Conservation (phyloP, 1,140 invertebrate genomes). For the Chrysomallon squamiferum region DNA sequence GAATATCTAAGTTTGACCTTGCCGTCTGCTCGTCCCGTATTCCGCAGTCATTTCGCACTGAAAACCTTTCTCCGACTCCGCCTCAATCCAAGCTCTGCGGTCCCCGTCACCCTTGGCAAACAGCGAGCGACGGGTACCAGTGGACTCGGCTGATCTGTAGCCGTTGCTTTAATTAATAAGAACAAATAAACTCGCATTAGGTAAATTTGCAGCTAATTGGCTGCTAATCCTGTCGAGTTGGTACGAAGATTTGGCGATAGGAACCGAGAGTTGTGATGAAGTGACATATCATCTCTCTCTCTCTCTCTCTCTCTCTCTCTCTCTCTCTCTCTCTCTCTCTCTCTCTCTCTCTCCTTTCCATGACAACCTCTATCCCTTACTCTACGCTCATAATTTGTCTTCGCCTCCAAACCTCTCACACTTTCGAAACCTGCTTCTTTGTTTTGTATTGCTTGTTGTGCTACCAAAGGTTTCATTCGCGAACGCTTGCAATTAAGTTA, state of each 20-base stretch:
- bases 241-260: background rate
- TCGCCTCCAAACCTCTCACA: background rate
- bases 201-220: conserved; percentile 7
- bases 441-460: background rate
- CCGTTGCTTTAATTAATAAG: conserved; percentile 1
- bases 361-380: background rate
- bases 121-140: no score
- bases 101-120: no score
- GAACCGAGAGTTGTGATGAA: background rate
- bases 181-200: conserved; percentile 8
- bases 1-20: no score
- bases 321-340: conserved; percentile 11
- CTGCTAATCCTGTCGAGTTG: conserved; percentile 1
- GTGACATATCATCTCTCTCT: no score
- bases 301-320: conserved; percentile 1
- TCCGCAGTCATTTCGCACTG: no score
- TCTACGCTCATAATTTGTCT: background rate
- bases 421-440: background rate
- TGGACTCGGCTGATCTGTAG: no score
- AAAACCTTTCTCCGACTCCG: no score
- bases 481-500: conserved; percentile 3
- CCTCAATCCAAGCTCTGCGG: no score
- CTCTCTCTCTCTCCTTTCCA: conserved; percentile 7
- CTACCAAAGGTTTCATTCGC: background rate
- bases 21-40: no score